Evolutionary conservation across 1,140 invertebrate species (phyloP), one percentile per base, ranked within the genome.

Genomic region (Mizuhopecten yessoensis): DNA sequence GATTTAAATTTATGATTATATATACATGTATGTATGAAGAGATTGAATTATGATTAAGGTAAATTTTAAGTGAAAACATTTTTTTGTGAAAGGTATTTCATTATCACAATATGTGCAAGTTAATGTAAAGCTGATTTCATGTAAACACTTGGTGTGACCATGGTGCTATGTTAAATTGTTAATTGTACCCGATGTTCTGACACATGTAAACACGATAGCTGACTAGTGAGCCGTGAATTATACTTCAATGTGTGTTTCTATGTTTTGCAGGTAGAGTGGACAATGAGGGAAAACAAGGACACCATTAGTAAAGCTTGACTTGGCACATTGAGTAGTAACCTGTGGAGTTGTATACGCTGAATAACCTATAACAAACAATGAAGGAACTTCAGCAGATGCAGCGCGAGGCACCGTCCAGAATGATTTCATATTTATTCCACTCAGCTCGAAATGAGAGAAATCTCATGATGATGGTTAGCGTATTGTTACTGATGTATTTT

Each of bases 401-500:
- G n/a, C 9, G 57, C n/a, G 57, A 75, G 57, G 57, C 57, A n/a
- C 57, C 57, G 3, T 75, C 57, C 57, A 75, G 57, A n/a, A 75
- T 75, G 57, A 75, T 75, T 75, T 75, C 57, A n/a, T 75, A 75
- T 75, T 29, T 75, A 29, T 75, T 75, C 57, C 57, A 75, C 23
- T 75, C 57, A 29, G 57, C 29, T 75, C 57, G 57, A 17, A 75
- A 29, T 75, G 57, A 75, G 57, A 75, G n/a, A 29, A 75, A 75
- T 75, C 23, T 75, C 1, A 75, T 75, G 57, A 75, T 75, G 57
- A 91, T 94, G 36, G 2, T 94, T 9, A 94, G 93, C 7, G 3
- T 94, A 0, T 49, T 94, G 34, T 10, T 96, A 20, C 13, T 95
- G 10, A 89, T 91, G 23, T 96, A 95, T 89, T 95, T 95, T 90